Conservation (phyloP, 2,888 invertebrate genomes). For the Thera britannica region DNA sequence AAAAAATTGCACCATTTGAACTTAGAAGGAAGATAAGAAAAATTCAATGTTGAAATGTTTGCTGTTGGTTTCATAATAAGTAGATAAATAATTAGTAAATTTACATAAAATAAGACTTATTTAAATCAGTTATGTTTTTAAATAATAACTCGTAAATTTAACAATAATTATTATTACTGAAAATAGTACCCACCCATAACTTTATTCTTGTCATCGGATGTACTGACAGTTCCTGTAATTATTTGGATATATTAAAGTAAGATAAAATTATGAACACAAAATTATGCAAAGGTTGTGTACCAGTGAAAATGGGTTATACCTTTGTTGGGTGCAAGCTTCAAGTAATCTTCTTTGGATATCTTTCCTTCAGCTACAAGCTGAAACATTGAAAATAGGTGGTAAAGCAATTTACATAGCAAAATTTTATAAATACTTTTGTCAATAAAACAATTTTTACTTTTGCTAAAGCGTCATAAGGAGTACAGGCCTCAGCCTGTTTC, state of each 20-base stretch:
- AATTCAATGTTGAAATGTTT: neutral
- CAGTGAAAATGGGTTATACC: slow-evolving; percentile 51
- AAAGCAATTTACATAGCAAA: slow-evolving; percentile 14
- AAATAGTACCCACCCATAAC: slow-evolving; percentile 64
- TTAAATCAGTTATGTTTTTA: too few species aligned
- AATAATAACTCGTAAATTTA: too few species aligned
- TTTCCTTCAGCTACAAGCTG: slow-evolving; percentile 80
- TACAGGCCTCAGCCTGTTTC: slow-evolving; percentile 40
- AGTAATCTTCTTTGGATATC: slow-evolving; percentile 75
- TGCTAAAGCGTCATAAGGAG: slow-evolving; percentile 73
- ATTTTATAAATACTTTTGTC: slow-evolving; percentile 4
- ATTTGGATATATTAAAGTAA: slow-evolving; percentile 21
- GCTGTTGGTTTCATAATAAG: neutral
- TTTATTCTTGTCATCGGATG: slow-evolving; percentile 59
- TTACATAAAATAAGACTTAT: too few species aligned
- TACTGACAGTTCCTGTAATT: slow-evolving; percentile 63
- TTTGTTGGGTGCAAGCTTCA: slow-evolving; percentile 77
- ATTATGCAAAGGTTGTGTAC: neutral
- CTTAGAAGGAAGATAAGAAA: too few species aligned
- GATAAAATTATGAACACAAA: slow-evolving; percentile 1
- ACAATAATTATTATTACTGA: too few species aligned
- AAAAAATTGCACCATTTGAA: slow-evolving; percentile 13
- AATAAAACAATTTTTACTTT: slow-evolving; percentile 63
- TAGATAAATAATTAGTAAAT: too few species aligned
- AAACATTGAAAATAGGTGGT: slow-evolving; percentile 55